Percentiles rank a stretch among this genome's conserved stretches.
Evolutionary conservation across 2,113 vertebrate genomes (phyloP).

Genomic region (Engraulis encrasicolus): DNA sequence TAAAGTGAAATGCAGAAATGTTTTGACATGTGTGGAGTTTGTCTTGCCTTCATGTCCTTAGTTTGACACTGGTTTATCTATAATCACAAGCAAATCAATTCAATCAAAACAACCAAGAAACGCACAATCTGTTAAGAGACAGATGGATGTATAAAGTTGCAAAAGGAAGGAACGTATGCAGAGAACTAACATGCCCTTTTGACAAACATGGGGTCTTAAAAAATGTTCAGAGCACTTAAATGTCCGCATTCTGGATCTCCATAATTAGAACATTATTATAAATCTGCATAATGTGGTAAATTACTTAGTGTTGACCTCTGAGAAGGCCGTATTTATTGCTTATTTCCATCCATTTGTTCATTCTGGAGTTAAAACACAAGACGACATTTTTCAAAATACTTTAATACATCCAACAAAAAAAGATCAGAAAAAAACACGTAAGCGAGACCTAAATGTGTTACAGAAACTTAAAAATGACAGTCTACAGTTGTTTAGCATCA

Average conservation of each 20-base stretch:
- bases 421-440: slow-evolving; percentile 58
- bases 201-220: too few species aligned
- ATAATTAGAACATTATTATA: neutral
- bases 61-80: slow-evolving; percentile 49
- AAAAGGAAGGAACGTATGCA: too few species aligned
- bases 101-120: too few species aligned
- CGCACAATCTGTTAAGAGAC: too few species aligned
- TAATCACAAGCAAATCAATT: too few species aligned
- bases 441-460: slow-evolving; percentile 47
- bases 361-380: neutral
- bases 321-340: neutral
- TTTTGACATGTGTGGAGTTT: neutral
- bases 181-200: too few species aligned
- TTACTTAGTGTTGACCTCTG: neutral
- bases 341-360: neutral
- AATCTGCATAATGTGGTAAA: neutral
- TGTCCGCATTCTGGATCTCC: neutral
- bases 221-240: slow-evolving; percentile 34
- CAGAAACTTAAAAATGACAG: slow-evolving; percentile 28
- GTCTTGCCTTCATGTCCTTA: slow-evolving; percentile 23
- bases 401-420: slow-evolving; percentile 69
- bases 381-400: slow-evolving; percentile 58
- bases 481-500: slow-evolving; percentile 5
- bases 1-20: neutral
- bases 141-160: too few species aligned